phyloP scores from a whole-genome alignment of 1,140 invertebrate species.

The Diachasmimorpha longicaudata region DNA sequence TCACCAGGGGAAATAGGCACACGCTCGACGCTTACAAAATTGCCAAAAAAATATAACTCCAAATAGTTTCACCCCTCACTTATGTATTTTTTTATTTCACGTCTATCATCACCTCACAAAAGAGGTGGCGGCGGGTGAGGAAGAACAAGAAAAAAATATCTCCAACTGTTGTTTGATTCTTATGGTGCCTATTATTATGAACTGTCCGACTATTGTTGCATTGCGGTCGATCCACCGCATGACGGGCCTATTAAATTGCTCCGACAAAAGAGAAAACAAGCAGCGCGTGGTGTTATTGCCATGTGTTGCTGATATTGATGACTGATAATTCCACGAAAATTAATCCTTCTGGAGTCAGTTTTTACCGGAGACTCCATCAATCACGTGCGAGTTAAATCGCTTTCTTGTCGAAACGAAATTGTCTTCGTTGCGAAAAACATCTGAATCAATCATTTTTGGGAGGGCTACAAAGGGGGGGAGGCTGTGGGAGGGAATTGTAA shows the following conservation, averaged over 20 bases:
- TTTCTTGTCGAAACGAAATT: no score
- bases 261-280: not conserved
- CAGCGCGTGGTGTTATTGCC: not conserved
- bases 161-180: not conserved
- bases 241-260: not conserved
- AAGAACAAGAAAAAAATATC: not conserved
- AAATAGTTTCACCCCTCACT: not conserved
- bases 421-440: no score
- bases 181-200: not conserved
- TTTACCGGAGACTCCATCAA: no score
- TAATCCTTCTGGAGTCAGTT: not conserved
- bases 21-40: not conserved
- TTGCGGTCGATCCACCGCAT: not conserved
- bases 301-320: not conserved
- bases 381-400: no score
- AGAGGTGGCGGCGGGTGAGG: not conserved
- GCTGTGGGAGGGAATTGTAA: no score
- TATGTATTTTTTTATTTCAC: not conserved
- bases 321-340: not conserved
- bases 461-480: no score
- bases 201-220: not conserved
- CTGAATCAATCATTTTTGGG: no score
- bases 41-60: not conserved
- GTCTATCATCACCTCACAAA: not conserved
- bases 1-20: not conserved